phyloP scores from a whole-genome alignment of 2,888 invertebrate genomes.

The Rhagonycha fulva region DNA sequence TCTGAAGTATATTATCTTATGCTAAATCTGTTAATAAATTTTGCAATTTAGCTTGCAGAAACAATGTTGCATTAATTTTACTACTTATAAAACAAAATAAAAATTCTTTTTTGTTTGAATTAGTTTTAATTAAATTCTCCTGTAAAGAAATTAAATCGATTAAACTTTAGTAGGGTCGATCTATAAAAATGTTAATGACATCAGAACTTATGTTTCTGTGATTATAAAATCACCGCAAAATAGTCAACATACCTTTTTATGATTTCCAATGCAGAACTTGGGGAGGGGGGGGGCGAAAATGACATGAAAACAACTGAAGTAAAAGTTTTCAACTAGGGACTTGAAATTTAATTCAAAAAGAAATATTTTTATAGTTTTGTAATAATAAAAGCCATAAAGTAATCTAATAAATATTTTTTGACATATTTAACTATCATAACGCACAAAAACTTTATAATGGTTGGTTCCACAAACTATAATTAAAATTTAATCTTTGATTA shows the following conservation, averaged over 20 bases:
- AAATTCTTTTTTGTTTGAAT: not conserved
- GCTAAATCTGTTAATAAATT: slow-evolving; percentile 17
- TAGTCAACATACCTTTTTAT: not conserved
- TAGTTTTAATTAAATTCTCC: not conserved
- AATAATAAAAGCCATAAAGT: too few species aligned
- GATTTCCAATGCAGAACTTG: not conserved
- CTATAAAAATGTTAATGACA: not conserved
- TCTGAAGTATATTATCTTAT: slow-evolving; percentile 30
- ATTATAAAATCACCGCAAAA: not conserved
- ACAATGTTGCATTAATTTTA: not conserved
- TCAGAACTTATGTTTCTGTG: not conserved
- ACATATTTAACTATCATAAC: too few species aligned
- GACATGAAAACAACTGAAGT: not conserved
- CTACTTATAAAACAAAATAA: not conserved
- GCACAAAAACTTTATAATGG: too few species aligned
- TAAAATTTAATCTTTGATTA: too few species aligned
- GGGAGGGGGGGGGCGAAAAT: too few species aligned
- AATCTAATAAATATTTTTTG: too few species aligned
- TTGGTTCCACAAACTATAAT: too few species aligned
- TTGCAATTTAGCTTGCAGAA: not conserved
- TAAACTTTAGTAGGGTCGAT: not conserved
- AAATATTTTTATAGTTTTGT: too few species aligned
- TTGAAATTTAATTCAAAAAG: too few species aligned
- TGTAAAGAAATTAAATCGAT: not conserved
- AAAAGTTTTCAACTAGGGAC: too few species aligned